Evolutionary conservation across 2,113 vertebrate species (phyloP), one percentile per base, ranked within the genome.

Genomic region (Nycticorax nycticorax): DNA sequence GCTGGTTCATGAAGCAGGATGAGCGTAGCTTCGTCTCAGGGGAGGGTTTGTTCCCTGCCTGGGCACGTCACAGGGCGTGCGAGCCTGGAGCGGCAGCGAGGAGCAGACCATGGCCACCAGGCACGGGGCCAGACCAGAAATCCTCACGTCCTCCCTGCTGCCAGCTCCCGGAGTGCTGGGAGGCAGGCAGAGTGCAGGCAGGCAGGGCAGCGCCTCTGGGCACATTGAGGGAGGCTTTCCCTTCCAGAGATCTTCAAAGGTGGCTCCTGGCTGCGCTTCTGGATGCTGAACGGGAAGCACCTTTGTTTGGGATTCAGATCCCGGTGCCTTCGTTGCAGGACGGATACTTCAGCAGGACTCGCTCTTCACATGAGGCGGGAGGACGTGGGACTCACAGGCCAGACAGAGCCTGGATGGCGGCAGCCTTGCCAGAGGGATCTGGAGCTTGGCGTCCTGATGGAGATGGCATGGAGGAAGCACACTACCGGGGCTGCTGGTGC

Each of bases 271-370:
- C 8, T 35, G 33, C 2, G 0, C 45, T 78, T 39, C 43, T 57
- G 41, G 55, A 17, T 32, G 39, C 39, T 13, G 59, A 77, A 53
- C 0, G 9, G 26, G 2, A 88, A 63, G 2, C 12, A 1, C 9
- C 41, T 74, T 73, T 1, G 0, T 32, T 22, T n/a, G 62, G 56
- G 50, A 47, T 35, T 10, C 1, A 12, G 52, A 53, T n/a, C 26
- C n/a, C 0, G 3, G 52, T 1, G 22, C 18, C 39, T n/a, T 39
- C 1, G 4, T 13, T 1, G 18, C 19, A 43, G 30, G n/a, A 66
- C 0, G 4, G 53, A 74, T 3, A 3, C 59, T 30, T 15, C 16
- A 48, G 79, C n/a, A 28, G 45, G 48, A 57, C 41, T 26, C 2
- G 6, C 59, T 48, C 53, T 59, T 14, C 0, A 0, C 13, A 32